phyloP scores from a whole-genome alignment of 1,140 invertebrate genomes.

The Charaxes varanes region DNA sequence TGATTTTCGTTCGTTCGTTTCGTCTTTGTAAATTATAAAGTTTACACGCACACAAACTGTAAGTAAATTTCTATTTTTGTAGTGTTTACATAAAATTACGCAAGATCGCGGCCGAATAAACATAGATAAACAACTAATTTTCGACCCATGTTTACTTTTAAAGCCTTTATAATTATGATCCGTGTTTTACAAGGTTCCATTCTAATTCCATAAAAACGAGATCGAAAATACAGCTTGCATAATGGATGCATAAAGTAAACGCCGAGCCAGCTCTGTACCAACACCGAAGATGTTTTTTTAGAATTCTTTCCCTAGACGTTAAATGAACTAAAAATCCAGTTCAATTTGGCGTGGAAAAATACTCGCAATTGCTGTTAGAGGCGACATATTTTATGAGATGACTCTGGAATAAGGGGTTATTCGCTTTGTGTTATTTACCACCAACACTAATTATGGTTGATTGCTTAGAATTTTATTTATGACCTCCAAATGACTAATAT shows the following conservation, averaged over 20 bases:
- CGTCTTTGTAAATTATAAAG: too few relatives aligned
- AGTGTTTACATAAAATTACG: too few relatives aligned
- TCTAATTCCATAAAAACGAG: not conserved
- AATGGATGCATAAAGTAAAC: conserved; percentile 12
- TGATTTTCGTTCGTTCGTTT: too few relatives aligned
- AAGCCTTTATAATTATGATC: too few relatives aligned
- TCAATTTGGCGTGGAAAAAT: conserved; percentile 22
- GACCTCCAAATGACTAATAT: too few relatives aligned
- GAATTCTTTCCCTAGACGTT: conserved; percentile 14
- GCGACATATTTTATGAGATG: conserved; percentile 26
- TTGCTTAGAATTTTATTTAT: too few relatives aligned
- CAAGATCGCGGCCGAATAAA: too few relatives aligned
- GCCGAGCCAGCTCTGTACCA: not conserved
- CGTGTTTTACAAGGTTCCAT: not conserved
- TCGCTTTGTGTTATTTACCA: conserved; percentile 21
- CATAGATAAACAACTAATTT: too few relatives aligned
- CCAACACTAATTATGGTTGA: conserved; percentile 4
- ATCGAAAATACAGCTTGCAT: conserved; percentile 1
- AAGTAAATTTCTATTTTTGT: too few relatives aligned
- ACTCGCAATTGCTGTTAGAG: conserved; percentile 22
- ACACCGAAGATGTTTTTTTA: conserved; percentile 9
- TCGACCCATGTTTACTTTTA: too few relatives aligned
- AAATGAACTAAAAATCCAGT: conserved; percentile 26
- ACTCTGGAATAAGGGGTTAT: conserved; percentile 22
- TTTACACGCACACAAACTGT: too few relatives aligned